Evolutionary conservation across 1,140 invertebrate genomes (phyloP).

Genomic region (Diachasmimorpha longicaudata): DNA sequence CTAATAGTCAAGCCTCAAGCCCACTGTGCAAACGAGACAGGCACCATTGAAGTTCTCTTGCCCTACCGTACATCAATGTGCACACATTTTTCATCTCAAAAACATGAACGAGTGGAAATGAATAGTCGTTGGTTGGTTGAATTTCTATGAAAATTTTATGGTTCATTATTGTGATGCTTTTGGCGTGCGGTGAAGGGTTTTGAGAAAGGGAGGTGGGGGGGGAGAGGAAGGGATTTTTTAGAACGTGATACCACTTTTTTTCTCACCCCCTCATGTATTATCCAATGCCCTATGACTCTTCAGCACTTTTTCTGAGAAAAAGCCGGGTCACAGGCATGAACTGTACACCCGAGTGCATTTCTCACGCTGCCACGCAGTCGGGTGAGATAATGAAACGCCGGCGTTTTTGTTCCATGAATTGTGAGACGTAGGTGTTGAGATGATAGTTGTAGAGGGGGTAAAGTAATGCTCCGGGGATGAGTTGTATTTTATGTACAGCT

Average conservation of each 20-base stretch:
- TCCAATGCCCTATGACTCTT: not conserved
- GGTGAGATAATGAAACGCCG: constrained; percentile 38
- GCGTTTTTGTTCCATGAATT: constrained; percentile 30
- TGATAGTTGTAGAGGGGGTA: not conserved
- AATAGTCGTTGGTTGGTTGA: not conserved
- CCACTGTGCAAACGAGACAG: not conserved
- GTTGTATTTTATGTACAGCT: not conserved
- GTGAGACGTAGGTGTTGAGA: not conserved
- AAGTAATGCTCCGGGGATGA: not conserved
- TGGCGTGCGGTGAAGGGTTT: not conserved
- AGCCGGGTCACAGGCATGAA: not conserved
- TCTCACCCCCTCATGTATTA: not conserved
- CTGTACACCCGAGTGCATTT: constrained; percentile 2
- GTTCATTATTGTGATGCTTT: not conserved
- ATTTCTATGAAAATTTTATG: not conserved
- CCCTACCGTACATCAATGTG: not conserved
- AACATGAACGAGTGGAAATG: not conserved
- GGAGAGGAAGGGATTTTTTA: not conserved
- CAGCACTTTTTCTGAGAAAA: not conserved
- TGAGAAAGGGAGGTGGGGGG: too few relatives aligned
- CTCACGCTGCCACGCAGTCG: constrained; percentile 23
- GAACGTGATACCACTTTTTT: not conserved
- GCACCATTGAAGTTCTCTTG: not conserved
- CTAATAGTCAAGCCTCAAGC: not conserved
- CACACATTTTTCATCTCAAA: not conserved